Base-by-base conservation (phyloP, 2,888 invertebrate species). In the Pomacea canaliculata region DNA sequence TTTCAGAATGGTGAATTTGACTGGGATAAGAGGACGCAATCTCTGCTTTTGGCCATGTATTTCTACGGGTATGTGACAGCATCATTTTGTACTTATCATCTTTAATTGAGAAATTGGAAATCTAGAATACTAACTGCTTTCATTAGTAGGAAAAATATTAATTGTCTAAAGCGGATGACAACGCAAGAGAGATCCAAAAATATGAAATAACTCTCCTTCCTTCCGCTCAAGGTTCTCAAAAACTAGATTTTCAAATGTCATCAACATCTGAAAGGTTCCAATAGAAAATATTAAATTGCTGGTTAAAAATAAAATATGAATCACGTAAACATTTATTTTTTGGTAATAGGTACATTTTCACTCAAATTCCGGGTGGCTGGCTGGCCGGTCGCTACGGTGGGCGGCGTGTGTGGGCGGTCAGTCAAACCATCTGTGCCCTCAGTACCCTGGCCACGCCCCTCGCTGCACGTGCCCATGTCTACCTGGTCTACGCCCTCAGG, bases 331-430 rank as follows among this genome's bases (percentile, higher is more conserved):
- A 56, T 56, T 7, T 8, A 0, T 56, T 56, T 51, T 56, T 56
- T 10, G 12, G 83, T 78, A 84, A 83, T 73, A 85, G 85, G 0
- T 87, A 86, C 79, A 83, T 87, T 51, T 81, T 85, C 49, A 86
- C 84, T n/a, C 85, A 86, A 76, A 80, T 87, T n/a, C 84, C 84
- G 12, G 80, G 82, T 0, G 82, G 82, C 8, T 79, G 80, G 72
- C 23, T 82, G 69, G 78, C 82, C 18, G 77, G 74, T 37, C 62
- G 78, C 16, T 80, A 71, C 62, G 82, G 82, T 19, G 79, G 79
- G 10, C 70, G 63, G 37, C 59, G 76, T 16, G 78, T 82, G 27
- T 78, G 78, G 76, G 80, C 75, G 0, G 18, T 65, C 13, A 72
- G 76, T 37, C 71, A 78, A 71, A 23, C 72, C 0, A 18, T 79